Conservation (phyloP, 2,888 invertebrate species). For the Biston stratarius region DNA sequence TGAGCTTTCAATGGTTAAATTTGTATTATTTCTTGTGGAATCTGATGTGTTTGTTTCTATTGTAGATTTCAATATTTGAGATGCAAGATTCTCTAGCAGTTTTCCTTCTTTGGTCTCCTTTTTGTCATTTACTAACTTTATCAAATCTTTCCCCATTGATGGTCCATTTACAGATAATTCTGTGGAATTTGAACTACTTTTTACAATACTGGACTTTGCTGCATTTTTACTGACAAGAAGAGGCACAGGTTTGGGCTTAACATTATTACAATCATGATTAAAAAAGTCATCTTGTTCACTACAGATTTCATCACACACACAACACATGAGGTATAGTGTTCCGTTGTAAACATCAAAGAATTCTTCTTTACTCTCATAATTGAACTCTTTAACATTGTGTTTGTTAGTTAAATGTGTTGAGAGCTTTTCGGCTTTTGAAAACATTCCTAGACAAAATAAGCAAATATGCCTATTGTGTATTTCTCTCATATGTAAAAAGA, state of each 20-base stretch:
- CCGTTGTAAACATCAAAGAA: constrained; percentile 89
- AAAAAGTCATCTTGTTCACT: constrained; percentile 91
- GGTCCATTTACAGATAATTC: constrained; percentile 70
- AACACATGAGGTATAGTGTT: constrained; percentile 92
- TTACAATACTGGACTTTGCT: constrained; percentile 69
- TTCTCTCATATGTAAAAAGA: constrained; percentile 94
- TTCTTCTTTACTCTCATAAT: constrained; percentile 89
- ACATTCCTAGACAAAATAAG: constrained; percentile 93
- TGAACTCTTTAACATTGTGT: constrained; percentile 91
- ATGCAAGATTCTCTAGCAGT: constrained; percentile 57
- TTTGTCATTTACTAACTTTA: constrained; percentile 62
- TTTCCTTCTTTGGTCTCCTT: constrained; percentile 65
- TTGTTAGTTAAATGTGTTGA: constrained; percentile 92
- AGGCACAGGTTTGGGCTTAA: constrained; percentile 82
- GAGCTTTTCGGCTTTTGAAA: constrained; percentile 92
- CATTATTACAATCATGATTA: constrained; percentile 89
- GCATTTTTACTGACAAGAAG: constrained; percentile 79
- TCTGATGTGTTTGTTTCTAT: constrained; percentile 58
- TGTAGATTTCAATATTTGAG: constrained; percentile 56
- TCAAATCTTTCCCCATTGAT: constrained; percentile 58
- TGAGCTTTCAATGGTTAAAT: constrained; percentile 63
- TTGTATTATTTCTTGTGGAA: constrained; percentile 65
- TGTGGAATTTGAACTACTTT: constrained; percentile 62
- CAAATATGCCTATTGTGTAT: constrained; percentile 93
- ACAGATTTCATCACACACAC: constrained; percentile 92